Evolutionary conservation across 2,113 vertebrate genomes (phyloP).

Genomic region (Hyperopisus bebe): DNA sequence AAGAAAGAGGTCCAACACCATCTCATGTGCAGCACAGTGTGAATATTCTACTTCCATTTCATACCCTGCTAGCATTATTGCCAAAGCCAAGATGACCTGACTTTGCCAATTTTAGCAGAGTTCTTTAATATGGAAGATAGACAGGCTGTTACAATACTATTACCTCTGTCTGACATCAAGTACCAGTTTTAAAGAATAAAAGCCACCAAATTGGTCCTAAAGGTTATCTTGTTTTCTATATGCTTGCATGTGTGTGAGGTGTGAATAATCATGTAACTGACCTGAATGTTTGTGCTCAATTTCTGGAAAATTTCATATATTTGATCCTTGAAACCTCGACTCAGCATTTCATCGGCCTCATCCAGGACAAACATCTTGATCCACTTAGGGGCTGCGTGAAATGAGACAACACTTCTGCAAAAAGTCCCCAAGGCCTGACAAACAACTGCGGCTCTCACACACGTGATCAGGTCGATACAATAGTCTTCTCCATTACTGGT

Average conservation of each 20-base stretch:
- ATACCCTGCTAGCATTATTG: constrained; percentile 58
- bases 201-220: not conserved
- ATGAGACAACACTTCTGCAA: not conserved
- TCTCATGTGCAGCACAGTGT: constrained; percentile 51
- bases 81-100: constrained; percentile 44
- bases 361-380: constrained; percentile 99
- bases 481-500: constrained; percentile 52
- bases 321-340: constrained; percentile 98
- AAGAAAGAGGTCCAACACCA: constrained; percentile 62
- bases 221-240: not conserved
- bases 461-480: constrained; percentile 53
- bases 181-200: not conserved
- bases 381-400: constrained; percentile 75
- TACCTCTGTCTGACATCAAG: not conserved
- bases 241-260: not conserved
- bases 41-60: constrained; percentile 49
- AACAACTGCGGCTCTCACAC: not conserved
- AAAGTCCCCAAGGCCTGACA: not conserved
- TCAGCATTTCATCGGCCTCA: constrained; percentile 98
- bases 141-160: no score
- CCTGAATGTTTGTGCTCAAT: constrained; percentile 93
- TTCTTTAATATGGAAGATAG: constrained; percentile 58
- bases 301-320: constrained; percentile 99
- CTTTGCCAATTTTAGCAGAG: constrained; percentile 57
- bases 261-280: constrained; percentile 41